Base-by-base conservation (phyloP, 1,140 invertebrate genomes). In the Plodia interpunctella region DNA sequence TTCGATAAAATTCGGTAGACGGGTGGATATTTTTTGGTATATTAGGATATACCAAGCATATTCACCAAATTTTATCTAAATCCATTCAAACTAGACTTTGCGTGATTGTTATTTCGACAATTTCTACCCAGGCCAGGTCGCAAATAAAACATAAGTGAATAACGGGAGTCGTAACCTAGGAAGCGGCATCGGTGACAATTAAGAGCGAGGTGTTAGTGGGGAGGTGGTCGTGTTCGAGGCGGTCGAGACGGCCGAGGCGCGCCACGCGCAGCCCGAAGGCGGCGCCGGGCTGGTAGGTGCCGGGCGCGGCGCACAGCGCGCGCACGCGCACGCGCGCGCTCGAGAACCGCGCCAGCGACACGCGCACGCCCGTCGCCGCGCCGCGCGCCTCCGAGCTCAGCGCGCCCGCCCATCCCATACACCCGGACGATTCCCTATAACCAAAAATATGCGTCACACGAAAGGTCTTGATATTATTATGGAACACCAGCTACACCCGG, bases 241-340 rank as follows among this genome's bases (percentile, higher is more conserved):
- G n/a, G n/a, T n/a, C 70, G 13, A 62, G 68, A 17, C 44, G 68
- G 30, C 71, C 65, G 4, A 55, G 66, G 15, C 57, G 53, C 2
- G 55, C 53, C 6, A 76, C 4, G 18, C 9, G 51, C 74, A 49
- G 70, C 72, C 72, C 63, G 67, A 87, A 81, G 2, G 80, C 82
- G 15, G 77, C 72, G 11, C 83, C 87, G n/a, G 88, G 72, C 6
- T 80, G 72, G 65, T 88, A 90, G 5, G 84, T 86, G 9, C 89
- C 87, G 6, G 88, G 89, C 15, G 76, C 74, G 1, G 86, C 88
- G 58, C 80, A 83, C 30, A 88, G 55, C 0, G 82, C 84, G 5
- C 78, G 76, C 25, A 90, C 72, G 50, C 74, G 66, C 25, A 89
- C 65, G 5, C 71, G 70, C 10, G 78, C 74, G 11, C 80, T 76